Percentiles rank a stretch among this genome's conserved stretches.
These are phyloP conservation scores for Stenurella melanura DNA, from an alignment of 2,888 invertebrate genomes.

Conservation along the genomic window DNA sequence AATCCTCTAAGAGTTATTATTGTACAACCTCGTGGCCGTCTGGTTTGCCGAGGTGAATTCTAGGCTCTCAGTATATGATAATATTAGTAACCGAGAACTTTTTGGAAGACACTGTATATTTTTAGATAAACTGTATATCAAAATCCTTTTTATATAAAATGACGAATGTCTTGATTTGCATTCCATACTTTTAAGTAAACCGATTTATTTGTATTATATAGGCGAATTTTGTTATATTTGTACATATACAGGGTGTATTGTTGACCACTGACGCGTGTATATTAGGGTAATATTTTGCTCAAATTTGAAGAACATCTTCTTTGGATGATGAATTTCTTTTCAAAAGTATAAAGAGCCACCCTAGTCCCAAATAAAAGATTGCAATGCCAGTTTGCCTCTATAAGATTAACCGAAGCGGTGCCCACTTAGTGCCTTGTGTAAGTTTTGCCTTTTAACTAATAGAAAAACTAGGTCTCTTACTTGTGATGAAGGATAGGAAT, in stretches of 20 bases:
- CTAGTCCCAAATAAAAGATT: too few species aligned
- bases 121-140: constrained; percentile 38
- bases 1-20: neutral
- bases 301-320: too few species aligned
- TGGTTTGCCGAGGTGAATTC: neutral
- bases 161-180: neutral
- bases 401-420: neutral
- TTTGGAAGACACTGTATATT: constrained; percentile 32
- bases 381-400: neutral
- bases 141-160: constrained; percentile 19
- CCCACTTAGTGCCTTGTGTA: constrained; percentile 1
- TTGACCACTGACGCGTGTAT: neutral
- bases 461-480: too few species aligned
- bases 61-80: constrained; percentile 1
- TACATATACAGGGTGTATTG: constrained; percentile 16
- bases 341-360: too few species aligned
- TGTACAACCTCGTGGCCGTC: neutral
- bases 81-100: constrained; percentile 1
- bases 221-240: neutral
- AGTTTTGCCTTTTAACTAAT: neutral
- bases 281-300: too few species aligned
- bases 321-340: too few species aligned
- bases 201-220: constrained; percentile 15
- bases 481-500: too few species aligned
- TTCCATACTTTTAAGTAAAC: constrained; percentile 14